phyloP scores from a whole-genome alignment of 2,113 vertebrate species.

The Psophia crepitans region DNA sequence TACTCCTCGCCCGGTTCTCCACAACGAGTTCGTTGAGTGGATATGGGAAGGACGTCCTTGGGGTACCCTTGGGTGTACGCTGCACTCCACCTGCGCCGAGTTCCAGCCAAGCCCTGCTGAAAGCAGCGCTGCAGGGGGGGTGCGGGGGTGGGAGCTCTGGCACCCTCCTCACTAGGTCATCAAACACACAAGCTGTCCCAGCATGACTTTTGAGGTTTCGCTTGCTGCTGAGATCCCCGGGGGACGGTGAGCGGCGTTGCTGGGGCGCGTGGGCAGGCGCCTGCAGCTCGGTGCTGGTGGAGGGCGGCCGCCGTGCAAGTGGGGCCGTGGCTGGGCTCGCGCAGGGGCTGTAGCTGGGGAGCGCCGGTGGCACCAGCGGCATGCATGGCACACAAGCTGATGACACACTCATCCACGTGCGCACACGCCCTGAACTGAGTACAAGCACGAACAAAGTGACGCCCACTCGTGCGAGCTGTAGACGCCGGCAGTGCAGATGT shows the following conservation, averaged over 20 bases:
- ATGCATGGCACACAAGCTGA: fast-evolving
- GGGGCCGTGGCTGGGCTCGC: not conserved
- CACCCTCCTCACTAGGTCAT: fast-evolving
- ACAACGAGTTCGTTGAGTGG: not conserved
- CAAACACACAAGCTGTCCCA: fast-evolving
- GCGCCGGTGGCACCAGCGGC: not conserved
- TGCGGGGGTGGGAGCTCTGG: fast-evolving
- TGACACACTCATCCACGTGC: no score
- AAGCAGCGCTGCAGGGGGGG: not conserved
- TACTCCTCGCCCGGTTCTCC: not conserved
- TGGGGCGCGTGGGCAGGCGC: fast-evolving
- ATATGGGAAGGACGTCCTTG: fast-evolving
- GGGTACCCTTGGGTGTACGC: fast-evolving
- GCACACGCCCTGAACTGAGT: fast-evolving
- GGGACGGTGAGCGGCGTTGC: fast-evolving
- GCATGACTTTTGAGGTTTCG: not conserved
- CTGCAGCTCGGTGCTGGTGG: not conserved
- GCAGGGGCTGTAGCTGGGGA: not conserved
- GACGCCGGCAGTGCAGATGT: no score
- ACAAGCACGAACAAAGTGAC: fast-evolving
- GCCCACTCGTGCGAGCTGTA: fast-evolving
- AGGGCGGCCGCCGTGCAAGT: not conserved
- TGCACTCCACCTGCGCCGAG: fast-evolving
- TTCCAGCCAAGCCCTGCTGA: not conserved
- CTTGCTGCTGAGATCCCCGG: not conserved